Base-by-base conservation (phyloP, 2,888 invertebrate species). In the Megalurothrips usitatus region DNA sequence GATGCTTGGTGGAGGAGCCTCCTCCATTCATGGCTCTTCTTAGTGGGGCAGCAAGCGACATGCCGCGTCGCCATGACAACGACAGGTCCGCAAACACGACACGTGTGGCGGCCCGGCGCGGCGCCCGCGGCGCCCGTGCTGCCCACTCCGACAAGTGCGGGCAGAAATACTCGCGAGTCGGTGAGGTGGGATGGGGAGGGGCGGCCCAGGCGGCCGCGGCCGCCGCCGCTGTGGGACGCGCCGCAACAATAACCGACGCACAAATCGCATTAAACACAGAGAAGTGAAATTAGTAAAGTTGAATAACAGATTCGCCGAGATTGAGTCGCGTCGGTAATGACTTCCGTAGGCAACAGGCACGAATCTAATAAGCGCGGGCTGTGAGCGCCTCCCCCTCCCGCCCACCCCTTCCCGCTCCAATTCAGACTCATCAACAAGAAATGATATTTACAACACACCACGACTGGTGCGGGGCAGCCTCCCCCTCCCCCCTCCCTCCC, bases 281-380 rank as follows among this genome's bases (percentile, higher is more conserved):
- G 68, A 26, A 75, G 68, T 75, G 68, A 75, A 75, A 75, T 75
- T 75, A 75, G 68, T 75, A 75, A 75, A 75, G 68, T 75, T 75
- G 58, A 58, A 58, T 58, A 58, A 58, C 58, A 58, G 58, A 58
- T 58, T 58, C 58, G 58, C 19, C 19, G 58, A 58, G 58, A 58
- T 58, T 58, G 58, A 19, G 58, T 17, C 58, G 17, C 58, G 58
- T 58, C 34, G 58, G 58, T 58, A 58, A 58, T 58, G 58, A 58
- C 58, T 58, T 58, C 58, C 58, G 17, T 58, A 58, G 58, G 58
- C 58, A 58, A 58, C 58, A 58, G 58, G 58, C 58, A n/a, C n/a
- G 17, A 58, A 58, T 58, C 58, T 58, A 58, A 58, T 58, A 58
- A 58, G 3, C 34, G 6, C 34, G 34, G 34, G 34, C 34, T 43